Conservation (phyloP, 2,888 invertebrate genomes). For the Rhamnusium bicolor region DNA sequence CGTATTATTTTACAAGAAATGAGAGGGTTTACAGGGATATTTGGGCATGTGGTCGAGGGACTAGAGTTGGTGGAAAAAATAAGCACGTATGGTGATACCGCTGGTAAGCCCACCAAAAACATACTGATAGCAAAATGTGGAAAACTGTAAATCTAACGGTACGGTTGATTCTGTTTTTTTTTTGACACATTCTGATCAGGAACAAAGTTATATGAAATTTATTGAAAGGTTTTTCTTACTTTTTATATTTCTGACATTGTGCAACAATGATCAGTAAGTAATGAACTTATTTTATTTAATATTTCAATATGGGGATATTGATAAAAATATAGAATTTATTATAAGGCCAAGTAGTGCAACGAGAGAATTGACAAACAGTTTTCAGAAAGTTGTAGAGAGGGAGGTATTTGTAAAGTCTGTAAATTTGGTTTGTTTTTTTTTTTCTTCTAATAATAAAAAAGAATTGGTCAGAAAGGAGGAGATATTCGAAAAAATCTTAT, state of each 20-base stretch:
- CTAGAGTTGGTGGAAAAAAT: conserved; percentile 85
- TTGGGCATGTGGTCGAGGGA: conserved; percentile 86
- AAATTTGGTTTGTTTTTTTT: conserved; percentile 1
- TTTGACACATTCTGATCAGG: background rate
- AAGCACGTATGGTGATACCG: conserved; percentile 83
- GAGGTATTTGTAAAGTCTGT: conserved; percentile 5
- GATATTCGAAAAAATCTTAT: conserved; percentile 20
- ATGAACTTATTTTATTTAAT: conserved; percentile 9
- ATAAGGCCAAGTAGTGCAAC: background rate
- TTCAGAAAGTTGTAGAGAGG: conserved; percentile 21
- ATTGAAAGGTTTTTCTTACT: conserved; percentile 23
- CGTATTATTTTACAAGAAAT: conserved; percentile 86
- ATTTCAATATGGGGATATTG: background rate
- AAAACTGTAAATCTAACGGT: conserved; percentile 73
- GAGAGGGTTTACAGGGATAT: conserved; percentile 88
- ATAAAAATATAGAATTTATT: background rate
- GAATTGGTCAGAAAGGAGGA: conserved; percentile 28
- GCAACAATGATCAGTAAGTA: conserved; percentile 7
- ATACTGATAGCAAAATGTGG: conserved; percentile 84
- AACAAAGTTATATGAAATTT: background rate
- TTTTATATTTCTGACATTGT: conserved; percentile 8
- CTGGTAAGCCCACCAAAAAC: conserved; percentile 84
- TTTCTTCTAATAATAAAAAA: conserved; percentile 12
- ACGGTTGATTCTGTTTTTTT: background rate
- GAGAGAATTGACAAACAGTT: background rate